Percentiles rank a stretch among this genome's conserved stretches.
These are phyloP conservation scores for Pseudoatta argentina DNA, from an alignment of 1,140 invertebrate genomes.

Conservation along the genomic window DNA sequence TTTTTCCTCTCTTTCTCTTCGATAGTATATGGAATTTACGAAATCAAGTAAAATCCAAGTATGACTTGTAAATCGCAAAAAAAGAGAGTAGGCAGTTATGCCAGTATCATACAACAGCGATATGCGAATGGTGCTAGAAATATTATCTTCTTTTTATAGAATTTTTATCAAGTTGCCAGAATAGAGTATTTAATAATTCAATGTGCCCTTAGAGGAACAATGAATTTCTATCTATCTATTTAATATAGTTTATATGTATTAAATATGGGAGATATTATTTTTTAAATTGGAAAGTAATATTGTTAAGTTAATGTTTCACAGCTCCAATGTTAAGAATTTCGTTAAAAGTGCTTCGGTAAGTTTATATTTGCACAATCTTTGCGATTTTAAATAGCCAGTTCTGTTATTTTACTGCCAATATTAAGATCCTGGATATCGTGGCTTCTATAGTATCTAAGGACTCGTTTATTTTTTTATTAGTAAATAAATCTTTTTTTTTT, in stretches of 20 bases:
- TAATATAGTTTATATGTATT: slow-evolving; percentile 48
- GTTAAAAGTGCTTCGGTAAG: slow-evolving; percentile 20
- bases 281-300: slow-evolving; percentile 32
- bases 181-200: slow-evolving; percentile 77
- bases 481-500: slow-evolving; percentile 12
- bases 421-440: slow-evolving; percentile 43
- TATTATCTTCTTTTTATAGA: slow-evolving; percentile 73
- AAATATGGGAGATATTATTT: slow-evolving; percentile 22
- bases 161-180: slow-evolving; percentile 75
- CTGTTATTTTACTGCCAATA: slow-evolving; percentile 71
- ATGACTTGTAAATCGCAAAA: slow-evolving; percentile 43
- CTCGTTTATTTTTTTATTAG: slow-evolving; percentile 41
- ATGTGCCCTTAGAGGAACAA: slow-evolving; percentile 42
- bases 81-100: slow-evolving; percentile 22
- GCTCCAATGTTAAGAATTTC: slow-evolving; percentile 8
- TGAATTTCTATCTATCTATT: slow-evolving; percentile 21
- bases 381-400: slow-evolving; percentile 26
- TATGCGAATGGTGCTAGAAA: slow-evolving; percentile 69
- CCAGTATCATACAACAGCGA: slow-evolving; percentile 57
- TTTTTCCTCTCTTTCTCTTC: slow-evolving; percentile 49
- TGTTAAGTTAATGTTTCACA: slow-evolving; percentile 7
- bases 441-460: slow-evolving; percentile 47
- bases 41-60: slow-evolving; percentile 50
- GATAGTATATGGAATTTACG: slow-evolving; percentile 60
- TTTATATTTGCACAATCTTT: slow-evolving; percentile 4